phyloP scores from a whole-genome alignment of 2,113 vertebrate species.

The Grus americana region DNA sequence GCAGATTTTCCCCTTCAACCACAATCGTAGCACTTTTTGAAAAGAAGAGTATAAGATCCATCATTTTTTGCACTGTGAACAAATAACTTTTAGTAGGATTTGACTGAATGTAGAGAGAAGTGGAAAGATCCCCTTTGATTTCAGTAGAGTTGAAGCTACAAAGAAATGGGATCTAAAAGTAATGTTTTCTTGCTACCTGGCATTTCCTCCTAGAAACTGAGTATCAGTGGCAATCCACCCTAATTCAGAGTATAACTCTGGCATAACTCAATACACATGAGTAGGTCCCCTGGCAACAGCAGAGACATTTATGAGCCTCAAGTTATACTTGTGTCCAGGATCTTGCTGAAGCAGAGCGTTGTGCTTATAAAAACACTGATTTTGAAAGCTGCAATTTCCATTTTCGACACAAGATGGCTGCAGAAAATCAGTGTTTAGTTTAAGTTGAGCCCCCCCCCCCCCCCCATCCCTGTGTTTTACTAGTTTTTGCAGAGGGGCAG shows the following conservation, averaged over 20 bases:
- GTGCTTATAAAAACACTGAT: accelerated
- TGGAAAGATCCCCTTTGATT: background rate
- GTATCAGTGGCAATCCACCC: background rate
- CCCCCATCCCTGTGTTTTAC: background rate
- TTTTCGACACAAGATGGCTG: conserved; percentile 48
- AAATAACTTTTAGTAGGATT: background rate
- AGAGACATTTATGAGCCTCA: background rate
- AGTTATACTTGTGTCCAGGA: accelerated
- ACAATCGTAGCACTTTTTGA: accelerated
- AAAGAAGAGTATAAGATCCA: background rate
- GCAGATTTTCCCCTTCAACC: background rate
- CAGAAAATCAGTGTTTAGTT: conserved; percentile 1
- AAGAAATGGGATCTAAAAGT: background rate
- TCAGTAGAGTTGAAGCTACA: background rate
- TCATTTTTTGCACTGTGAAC: background rate
- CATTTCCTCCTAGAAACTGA: background rate
- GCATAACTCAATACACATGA: background rate
- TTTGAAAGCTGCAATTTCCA: background rate
- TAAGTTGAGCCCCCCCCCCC: accelerated
- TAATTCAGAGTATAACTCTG: background rate
- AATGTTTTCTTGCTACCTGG: background rate
- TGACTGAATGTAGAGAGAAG: background rate
- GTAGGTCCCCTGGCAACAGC: background rate
- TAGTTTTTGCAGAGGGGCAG: background rate
- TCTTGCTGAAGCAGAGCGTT: background rate